phyloP scores from a whole-genome alignment of 2,113 vertebrate species.

The Entomyzon cyanotis region DNA sequence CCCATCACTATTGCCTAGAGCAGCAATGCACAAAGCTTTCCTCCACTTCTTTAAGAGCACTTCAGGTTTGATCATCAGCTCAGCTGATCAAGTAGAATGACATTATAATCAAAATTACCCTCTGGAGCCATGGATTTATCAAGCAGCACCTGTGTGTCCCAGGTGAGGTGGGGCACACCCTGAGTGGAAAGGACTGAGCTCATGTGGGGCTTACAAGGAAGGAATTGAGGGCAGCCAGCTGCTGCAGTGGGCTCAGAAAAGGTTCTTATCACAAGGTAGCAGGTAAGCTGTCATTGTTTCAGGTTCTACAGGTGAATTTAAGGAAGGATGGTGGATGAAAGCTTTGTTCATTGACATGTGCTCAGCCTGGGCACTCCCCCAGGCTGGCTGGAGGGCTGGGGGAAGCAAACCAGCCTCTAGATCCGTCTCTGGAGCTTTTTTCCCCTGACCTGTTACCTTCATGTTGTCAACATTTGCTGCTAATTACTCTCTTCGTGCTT shows the following conservation, averaged over 20 bases:
- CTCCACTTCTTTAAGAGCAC: neutral
- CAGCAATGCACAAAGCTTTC: neutral
- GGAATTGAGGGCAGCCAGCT: neutral
- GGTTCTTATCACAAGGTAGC: rapidly evolving
- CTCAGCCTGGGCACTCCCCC: neutral
- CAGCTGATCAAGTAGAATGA: neutral
- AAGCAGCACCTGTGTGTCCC: neutral
- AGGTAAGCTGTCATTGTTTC: rapidly evolving
- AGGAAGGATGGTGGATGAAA: too few relatives aligned
- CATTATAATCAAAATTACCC: neutral
- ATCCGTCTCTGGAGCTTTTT: rapidly evolving
- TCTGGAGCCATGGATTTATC: neutral
- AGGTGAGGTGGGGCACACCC: neutral
- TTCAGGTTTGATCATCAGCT: neutral
- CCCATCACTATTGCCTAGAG: neutral
- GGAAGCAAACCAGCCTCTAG: neutral
- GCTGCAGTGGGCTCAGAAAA: rapidly evolving
- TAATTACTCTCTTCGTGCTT: neutral
- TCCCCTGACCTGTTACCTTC: neutral
- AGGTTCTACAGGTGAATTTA: neutral
- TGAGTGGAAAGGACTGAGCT: neutral
- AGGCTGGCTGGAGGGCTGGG: neutral
- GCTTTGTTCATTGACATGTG: rapidly evolving
- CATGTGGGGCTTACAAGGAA: rapidly evolving
- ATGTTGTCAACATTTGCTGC: neutral